Conservation (phyloP, 2,888 invertebrate genomes). For the Pyrrhia umbra region DNA sequence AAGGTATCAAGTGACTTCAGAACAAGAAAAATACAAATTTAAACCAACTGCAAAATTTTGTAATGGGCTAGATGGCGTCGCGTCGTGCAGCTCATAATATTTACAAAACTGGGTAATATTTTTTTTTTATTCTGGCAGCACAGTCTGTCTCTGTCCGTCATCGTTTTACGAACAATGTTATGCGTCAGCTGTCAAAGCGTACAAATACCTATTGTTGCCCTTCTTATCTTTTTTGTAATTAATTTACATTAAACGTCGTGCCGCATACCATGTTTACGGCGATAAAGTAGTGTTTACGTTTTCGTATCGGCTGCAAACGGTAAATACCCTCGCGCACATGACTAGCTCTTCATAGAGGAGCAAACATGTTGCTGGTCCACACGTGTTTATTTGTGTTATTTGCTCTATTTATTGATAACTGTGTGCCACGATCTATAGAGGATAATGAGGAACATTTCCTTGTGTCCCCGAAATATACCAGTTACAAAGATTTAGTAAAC, state of each 20-base stretch:
- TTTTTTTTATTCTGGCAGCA: conserved; percentile 12
- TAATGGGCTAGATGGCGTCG: too few species aligned
- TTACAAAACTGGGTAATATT: background rate
- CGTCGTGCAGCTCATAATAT: too few species aligned
- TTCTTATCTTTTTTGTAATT: conserved; percentile 58
- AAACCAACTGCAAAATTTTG: too few species aligned
- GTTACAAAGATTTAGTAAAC: conserved; percentile 92
- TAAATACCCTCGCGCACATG: conserved; percentile 54
- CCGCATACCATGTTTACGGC: conserved; percentile 69
- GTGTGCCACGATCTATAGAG: conserved; percentile 77
- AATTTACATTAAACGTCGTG: conserved; percentile 41
- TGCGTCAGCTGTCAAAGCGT: conserved; percentile 59
- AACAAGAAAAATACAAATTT: too few species aligned
- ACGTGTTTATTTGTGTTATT: conserved; percentile 78
- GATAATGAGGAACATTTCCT: conserved; percentile 89
- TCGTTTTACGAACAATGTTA: conserved; percentile 16
- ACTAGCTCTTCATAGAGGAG: conserved; percentile 47
- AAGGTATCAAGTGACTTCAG: too few species aligned
- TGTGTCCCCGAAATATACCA: conserved; percentile 91
- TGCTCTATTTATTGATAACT: conserved; percentile 76
- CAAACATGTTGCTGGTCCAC: conserved; percentile 74
- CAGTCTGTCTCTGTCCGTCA: conserved; percentile 13
- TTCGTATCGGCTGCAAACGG: conserved; percentile 56
- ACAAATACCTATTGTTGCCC: conserved; percentile 43
- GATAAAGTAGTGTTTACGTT: conserved; percentile 69